Percentiles rank a stretch among this genome's conserved stretches.
Evolutionary conservation across 2,888 invertebrate species (phyloP).

Genomic region (Drosophila recens): DNA sequence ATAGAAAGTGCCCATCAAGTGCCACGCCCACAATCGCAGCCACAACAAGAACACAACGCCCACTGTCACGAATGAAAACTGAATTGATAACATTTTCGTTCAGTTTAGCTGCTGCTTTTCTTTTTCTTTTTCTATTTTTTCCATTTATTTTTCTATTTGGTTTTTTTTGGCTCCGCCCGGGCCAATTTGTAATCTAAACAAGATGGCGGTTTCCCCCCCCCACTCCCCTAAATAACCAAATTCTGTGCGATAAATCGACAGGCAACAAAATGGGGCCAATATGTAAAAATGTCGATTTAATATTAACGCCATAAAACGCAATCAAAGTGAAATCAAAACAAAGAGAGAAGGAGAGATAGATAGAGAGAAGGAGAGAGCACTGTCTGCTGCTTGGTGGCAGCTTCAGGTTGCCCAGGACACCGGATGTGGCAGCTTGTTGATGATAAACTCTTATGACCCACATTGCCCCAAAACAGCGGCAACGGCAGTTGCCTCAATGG

Average conservation of each 20-base stretch:
- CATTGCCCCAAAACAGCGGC: conserved; percentile 39
- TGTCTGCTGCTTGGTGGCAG: conserved; percentile 30
- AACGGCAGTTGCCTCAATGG: conserved; percentile 20
- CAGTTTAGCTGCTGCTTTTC: conserved; percentile 49
- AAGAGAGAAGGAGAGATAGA: conserved; percentile 17
- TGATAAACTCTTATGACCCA: conserved; percentile 81
- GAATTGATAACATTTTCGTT: conserved; percentile 76
- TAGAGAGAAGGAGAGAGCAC: not conserved
- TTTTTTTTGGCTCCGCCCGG: conserved; percentile 37
- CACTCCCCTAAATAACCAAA: conserved; percentile 63
- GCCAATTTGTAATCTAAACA: conserved; percentile 83
- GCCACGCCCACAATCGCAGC: conserved; percentile 63
- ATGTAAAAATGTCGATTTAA: conserved; percentile 68
- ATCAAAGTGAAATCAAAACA: conserved; percentile 63
- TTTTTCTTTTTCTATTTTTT: conserved; percentile 9
- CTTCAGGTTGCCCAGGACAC: conserved; percentile 66
- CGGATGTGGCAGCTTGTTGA: conserved; percentile 79
- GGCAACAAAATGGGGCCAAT: conserved; percentile 34
- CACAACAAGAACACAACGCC: conserved; percentile 45
- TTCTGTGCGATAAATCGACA: conserved; percentile 61
- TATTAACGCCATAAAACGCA: conserved; percentile 74
- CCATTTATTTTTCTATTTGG: not conserved
- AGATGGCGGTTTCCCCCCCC: conserved; percentile 45
- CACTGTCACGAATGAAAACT: conserved; percentile 62
- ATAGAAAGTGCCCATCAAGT: conserved; percentile 31